phyloP scores from a whole-genome alignment of 2,113 vertebrate genomes.

The Rhinopithecus roxellana region DNA sequence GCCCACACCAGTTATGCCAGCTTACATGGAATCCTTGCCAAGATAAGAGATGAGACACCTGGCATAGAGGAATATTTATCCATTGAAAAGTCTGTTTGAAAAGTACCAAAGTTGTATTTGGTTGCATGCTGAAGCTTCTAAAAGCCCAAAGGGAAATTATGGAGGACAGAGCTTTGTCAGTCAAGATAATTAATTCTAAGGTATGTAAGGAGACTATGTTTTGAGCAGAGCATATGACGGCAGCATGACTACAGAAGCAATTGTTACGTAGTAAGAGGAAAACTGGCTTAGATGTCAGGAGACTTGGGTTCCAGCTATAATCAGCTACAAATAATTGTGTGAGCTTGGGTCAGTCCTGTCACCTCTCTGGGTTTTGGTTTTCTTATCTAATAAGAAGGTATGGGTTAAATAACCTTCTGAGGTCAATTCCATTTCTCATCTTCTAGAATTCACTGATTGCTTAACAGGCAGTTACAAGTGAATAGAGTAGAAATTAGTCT shows the following conservation, averaged over 20 bases:
- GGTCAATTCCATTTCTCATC: slow-evolving; percentile 11
- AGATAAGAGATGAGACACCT: slow-evolving; percentile 9
- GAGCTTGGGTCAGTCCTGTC: neutral
- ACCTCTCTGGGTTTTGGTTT: neutral
- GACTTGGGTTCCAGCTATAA: neutral
- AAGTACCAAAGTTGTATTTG: slow-evolving; percentile 36
- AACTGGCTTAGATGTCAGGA: neutral
- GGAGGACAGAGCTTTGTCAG: slow-evolving; percentile 10
- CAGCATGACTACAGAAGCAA: neutral
- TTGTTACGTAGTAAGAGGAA: neutral
- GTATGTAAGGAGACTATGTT: slow-evolving; percentile 32
- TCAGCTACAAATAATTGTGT: slow-evolving; percentile 7
- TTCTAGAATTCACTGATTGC: slow-evolving; percentile 17
- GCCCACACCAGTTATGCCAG: neutral
- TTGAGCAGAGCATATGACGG: neutral
- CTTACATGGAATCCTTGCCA: slow-evolving; percentile 33
- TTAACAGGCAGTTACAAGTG: slow-evolving; percentile 28
- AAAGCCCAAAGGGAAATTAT: slow-evolving; percentile 39
- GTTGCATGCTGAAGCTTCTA: slow-evolving; percentile 18
- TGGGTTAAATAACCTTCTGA: slow-evolving; percentile 17
- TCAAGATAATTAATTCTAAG: slow-evolving; percentile 46
- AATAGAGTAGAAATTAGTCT: neutral
- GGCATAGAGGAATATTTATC: neutral
- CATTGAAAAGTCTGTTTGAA: slow-evolving; percentile 1
- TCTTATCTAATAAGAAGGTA: slow-evolving; percentile 40